Base-by-base conservation (phyloP, 2,888 invertebrate genomes). In the Drosophila maculinotata region DNA sequence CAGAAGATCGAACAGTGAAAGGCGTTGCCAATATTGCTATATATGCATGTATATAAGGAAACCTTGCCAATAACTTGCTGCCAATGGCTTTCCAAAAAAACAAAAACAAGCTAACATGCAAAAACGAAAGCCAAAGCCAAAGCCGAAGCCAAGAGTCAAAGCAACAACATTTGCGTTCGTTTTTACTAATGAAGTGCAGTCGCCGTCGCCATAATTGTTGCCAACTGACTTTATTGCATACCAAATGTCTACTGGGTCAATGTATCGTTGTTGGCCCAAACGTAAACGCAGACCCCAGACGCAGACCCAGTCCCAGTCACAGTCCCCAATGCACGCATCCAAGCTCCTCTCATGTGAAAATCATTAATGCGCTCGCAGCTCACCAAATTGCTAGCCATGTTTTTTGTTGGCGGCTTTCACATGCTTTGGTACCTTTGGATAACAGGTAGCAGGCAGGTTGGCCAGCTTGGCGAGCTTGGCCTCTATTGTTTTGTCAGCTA, bases 211-310 rank as follows among this genome's bases (percentile, higher is more conserved):
- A 58, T 69, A 57, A 63, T 64, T 64, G 72, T 56, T 62, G 76
- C 73, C 59, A 64, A 59, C 53, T 47, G 63, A 62, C 58, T 60
- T 62, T 54, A 62, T 59, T 83, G 83, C 85, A 83, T 83, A 81
- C 87, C 64, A 83, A 87, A 79, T 84, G 74, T 79, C 79, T 68
- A 84, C 53, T 87, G 84, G 87, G 85, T 87, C 87, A 82, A 87
- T 81, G 82, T 76, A 84, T 87, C 81, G 78, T 47, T 51, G 41
- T 62, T 53, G 64, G 56, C 63, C 58, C 57, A 78, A 47, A 58
- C 80, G 14, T 52, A 59, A 41, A 26, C 25, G 15, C 49, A 57
- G 36, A 30, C 31, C 17, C 25, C 15, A 31, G 8, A 3, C 47
- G n/a, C 47, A 20, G 28, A 7, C 39, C 9, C 39, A 66, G 12